phyloP scores from a whole-genome alignment of 2,888 invertebrate genomes.

The Pyrrhosoma nymphula region DNA sequence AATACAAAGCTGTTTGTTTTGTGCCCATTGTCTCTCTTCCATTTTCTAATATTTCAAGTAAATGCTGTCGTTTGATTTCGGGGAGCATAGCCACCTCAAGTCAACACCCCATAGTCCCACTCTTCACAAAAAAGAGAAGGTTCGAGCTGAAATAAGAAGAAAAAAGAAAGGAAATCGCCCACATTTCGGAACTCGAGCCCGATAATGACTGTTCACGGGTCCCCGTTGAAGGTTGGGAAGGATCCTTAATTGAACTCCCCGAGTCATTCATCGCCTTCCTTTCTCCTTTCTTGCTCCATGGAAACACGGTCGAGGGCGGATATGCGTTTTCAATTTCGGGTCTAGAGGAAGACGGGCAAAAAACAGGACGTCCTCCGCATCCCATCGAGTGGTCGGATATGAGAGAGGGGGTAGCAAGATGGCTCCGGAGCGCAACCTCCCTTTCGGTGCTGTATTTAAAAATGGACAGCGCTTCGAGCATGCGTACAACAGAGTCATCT shows the following conservation, averaged over 20 bases:
- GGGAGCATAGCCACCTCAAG: background rate
- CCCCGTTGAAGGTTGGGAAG: background rate
- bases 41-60: background rate
- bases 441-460: background rate
- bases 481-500: too few relatives aligned
- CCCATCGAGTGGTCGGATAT: background rate
- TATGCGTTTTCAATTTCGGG: slow-evolving; percentile 36
- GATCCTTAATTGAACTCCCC: slow-evolving; percentile 30
- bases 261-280: slow-evolving; percentile 14
- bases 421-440: background rate
- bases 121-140: background rate
- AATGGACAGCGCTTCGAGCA: too few relatives aligned
- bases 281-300: background rate
- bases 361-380: background rate
- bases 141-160: background rate
- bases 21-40: background rate
- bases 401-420: background rate
- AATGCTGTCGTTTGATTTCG: background rate
- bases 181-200: background rate
- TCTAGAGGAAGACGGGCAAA: background rate
- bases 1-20: background rate
- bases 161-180: background rate
- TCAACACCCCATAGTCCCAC: background rate
- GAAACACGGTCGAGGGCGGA: background rate
- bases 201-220: slow-evolving; percentile 23